phyloP scores from a whole-genome alignment of 2,113 vertebrate species.

The Melanerpes aurifrons region DNA sequence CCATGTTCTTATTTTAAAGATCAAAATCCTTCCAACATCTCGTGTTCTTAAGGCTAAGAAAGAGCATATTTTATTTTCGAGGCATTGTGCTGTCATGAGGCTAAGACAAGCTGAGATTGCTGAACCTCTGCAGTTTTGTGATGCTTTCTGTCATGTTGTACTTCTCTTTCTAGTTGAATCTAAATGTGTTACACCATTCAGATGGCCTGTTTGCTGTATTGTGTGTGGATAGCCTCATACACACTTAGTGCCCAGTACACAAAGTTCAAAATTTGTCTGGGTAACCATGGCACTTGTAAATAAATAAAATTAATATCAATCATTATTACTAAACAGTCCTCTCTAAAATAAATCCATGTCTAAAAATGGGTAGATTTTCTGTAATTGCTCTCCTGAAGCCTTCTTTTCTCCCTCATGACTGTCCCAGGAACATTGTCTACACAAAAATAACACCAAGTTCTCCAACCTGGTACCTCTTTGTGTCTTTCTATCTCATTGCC shows the following conservation, averaged over 20 bases:
- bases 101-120: not conserved
- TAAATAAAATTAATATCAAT: constrained; percentile 30
- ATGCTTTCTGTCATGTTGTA: not conserved
- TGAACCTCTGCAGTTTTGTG: not conserved
- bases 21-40: not conserved
- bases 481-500: not conserved
- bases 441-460: not conserved
- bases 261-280: not conserved
- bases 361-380: constrained; percentile 34
- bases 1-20: not conserved
- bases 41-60: not conserved
- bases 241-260: not conserved
- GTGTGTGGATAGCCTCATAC: not conserved
- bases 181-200: not conserved
- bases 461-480: constrained; percentile 21
- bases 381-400: not conserved
- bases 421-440: not conserved
- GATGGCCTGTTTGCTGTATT: not conserved
- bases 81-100: not conserved
- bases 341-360: not conserved
- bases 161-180: not conserved
- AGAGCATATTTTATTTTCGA: not conserved
- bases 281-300: constrained; percentile 34
- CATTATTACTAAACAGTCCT: not conserved
- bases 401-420: not conserved